Percentiles rank a stretch among this genome's conserved stretches.
phyloP scores from a whole-genome alignment of 92 coral and sea anemone species.

The Parazoanthus atlanticus region DNA sequence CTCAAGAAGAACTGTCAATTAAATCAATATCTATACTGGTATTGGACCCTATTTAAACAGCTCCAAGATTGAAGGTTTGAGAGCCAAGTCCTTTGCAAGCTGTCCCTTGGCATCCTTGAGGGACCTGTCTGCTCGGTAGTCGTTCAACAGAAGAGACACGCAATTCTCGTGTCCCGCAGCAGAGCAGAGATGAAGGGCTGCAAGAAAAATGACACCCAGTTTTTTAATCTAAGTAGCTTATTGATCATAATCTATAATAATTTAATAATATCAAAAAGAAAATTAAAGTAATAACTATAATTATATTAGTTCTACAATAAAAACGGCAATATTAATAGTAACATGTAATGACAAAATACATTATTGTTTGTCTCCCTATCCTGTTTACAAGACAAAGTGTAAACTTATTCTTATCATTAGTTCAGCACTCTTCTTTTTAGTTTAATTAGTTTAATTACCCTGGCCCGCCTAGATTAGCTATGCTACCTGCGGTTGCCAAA shows the following conservation, averaged over 20 bases:
- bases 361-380: too few relatives aligned
- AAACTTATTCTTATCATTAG: too few relatives aligned
- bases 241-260: background rate
- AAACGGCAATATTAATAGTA: too few relatives aligned
- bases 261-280: too few relatives aligned
- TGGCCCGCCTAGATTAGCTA: too few relatives aligned
- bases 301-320: too few relatives aligned
- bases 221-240: background rate
- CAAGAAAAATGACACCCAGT: background rate
- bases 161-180: constrained; percentile 87
- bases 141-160: constrained; percentile 65
- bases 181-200: constrained; percentile 92
- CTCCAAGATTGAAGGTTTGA: constrained; percentile 65
- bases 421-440: too few relatives aligned
- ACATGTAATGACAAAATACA: too few relatives aligned
- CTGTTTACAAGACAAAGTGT: too few relatives aligned
- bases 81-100: constrained; percentile 77
- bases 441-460: too few relatives aligned
- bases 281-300: too few relatives aligned
- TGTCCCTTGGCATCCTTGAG: constrained; percentile 72
- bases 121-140: constrained; percentile 57
- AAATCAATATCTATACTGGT: constrained; percentile 22
- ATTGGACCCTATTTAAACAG: constrained; percentile 35
- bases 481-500: too few relatives aligned
- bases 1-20: constrained; percentile 24